Conservation (phyloP, 2,113 vertebrate species). For the Oenanthe melanoleuca region DNA sequence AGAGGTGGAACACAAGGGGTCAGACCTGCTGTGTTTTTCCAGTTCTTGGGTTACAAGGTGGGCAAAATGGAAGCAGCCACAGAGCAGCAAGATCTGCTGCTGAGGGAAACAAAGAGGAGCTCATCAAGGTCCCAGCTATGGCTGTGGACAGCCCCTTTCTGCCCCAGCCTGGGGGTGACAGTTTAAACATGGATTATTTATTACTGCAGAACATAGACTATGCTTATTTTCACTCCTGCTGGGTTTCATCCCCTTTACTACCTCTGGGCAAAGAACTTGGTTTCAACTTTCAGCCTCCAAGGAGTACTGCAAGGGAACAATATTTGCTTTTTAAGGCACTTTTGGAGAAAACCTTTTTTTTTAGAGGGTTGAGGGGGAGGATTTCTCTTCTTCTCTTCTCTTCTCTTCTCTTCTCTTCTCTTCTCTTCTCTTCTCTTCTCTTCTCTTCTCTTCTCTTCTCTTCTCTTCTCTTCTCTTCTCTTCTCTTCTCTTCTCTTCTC, state of each 20-base stretch:
- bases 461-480: background rate
- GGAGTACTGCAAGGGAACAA: background rate
- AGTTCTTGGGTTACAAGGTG: background rate
- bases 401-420: background rate
- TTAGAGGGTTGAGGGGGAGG: accelerated
- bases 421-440: background rate
- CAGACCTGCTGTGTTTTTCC: background rate
- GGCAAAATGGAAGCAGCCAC: background rate
- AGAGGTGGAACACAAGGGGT: background rate
- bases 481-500: background rate
- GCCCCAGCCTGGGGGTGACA: background rate
- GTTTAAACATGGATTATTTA: background rate
- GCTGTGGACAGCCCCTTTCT: background rate
- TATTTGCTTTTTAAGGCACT: background rate
- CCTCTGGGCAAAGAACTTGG: background rate
- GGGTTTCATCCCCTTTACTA: background rate
- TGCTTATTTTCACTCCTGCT: background rate
- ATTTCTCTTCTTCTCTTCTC: background rate
- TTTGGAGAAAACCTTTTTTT: background rate
- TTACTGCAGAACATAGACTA: background rate
- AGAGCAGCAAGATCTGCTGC: background rate
- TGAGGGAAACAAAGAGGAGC: background rate
- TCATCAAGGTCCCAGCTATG: background rate
- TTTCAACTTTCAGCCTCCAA: background rate
- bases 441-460: no score